Evolutionary conservation across 2,888 invertebrate species (phyloP).

Genomic region (Drosophila percnosoma): DNA sequence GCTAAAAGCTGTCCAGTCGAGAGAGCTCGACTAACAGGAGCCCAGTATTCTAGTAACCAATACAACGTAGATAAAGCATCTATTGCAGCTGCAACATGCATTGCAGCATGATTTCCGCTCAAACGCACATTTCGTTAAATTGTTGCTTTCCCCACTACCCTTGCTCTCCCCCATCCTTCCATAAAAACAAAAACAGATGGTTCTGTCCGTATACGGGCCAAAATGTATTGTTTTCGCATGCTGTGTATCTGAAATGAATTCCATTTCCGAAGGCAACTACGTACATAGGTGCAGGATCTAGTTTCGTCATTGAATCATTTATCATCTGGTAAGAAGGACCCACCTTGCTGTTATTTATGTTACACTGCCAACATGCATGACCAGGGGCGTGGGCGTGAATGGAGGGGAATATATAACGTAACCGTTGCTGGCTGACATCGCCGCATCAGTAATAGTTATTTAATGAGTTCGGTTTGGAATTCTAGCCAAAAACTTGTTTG

Average conservation of each 20-base stretch:
- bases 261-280: conserved; percentile 3
- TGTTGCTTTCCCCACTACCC: background rate
- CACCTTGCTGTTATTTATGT: conserved; percentile 51
- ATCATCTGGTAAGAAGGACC: conserved; percentile 23
- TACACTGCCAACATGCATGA: conserved; percentile 29
- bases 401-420: conserved; percentile 63
- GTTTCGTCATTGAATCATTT: conserved; percentile 41
- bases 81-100: background rate
- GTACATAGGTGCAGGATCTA: conserved; percentile 6
- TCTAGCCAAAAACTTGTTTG: conserved; percentile 60
- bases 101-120: background rate
- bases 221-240: background rate
- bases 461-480: conserved; percentile 68
- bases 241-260: conserved; percentile 17
- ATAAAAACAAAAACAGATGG: background rate
- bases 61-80: background rate
- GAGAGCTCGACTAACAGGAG: background rate
- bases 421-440: conserved; percentile 59
- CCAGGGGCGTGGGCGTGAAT: background rate
- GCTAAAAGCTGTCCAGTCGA: background rate
- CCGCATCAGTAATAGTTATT: conserved; percentile 72
- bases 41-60: background rate
- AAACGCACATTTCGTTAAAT: background rate
- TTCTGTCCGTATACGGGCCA: background rate
- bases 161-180: no score